phyloP scores from a whole-genome alignment of 2,797 vertebrate genomes.

The Chlorospingus semifuscus region DNA sequence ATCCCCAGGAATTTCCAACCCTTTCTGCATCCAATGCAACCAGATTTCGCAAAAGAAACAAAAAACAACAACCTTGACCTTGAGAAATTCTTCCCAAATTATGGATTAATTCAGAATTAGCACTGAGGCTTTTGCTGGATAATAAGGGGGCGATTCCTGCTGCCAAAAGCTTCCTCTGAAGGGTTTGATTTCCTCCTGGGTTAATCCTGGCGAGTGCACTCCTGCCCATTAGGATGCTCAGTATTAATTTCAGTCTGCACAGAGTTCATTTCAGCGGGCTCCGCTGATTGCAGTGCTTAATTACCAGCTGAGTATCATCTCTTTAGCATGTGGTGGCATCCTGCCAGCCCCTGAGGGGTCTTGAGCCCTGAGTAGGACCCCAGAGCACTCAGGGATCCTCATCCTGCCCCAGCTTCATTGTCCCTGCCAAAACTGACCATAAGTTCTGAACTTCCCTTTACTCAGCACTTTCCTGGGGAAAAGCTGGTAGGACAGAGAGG shows the following conservation, averaged over 20 bases:
- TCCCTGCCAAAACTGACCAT: not conserved
- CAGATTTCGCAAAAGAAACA: not conserved
- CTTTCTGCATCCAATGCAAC: not conserved
- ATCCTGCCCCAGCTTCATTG: rapidly evolving
- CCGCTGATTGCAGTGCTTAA: conserved; percentile 34
- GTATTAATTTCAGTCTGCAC: conserved; percentile 31
- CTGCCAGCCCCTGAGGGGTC: not conserved
- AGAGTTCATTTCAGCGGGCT: not conserved
- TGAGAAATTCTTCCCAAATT: not conserved
- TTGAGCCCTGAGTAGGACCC: not conserved
- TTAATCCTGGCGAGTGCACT: not conserved
- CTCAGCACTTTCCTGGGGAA: not conserved
- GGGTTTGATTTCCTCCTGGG: conserved; percentile 9
- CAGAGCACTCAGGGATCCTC: rapidly evolving
- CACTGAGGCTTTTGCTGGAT: not conserved
- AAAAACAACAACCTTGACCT: not conserved
- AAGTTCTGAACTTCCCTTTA: not conserved
- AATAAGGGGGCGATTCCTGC: not conserved
- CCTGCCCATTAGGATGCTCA: conserved; percentile 1
- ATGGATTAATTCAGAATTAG: not conserved
- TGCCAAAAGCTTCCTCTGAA: not conserved
- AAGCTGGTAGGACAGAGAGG: not conserved
- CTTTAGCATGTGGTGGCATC: not conserved
- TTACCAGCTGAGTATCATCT: not conserved
- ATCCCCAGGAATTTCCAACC: rapidly evolving